Conservation (phyloP, 2,797 vertebrate species). For the Labeo calbasu region DNA sequence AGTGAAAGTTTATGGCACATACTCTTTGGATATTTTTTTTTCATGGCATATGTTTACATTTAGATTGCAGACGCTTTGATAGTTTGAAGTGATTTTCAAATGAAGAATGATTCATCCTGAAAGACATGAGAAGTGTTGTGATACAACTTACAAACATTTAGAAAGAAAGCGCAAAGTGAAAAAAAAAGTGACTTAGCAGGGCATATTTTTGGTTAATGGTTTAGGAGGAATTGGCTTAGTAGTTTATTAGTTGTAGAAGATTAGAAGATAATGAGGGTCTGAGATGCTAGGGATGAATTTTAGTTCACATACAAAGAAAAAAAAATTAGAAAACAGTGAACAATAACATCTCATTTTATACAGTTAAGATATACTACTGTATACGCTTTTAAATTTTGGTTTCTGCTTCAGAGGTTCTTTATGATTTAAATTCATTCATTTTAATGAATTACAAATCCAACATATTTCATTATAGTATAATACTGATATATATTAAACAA, state of each 20-base stretch:
- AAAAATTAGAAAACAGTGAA: background rate
- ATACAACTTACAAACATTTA: background rate
- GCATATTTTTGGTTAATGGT: constrained; percentile 3
- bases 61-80: background rate
- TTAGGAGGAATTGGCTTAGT: background rate
- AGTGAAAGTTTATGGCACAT: constrained; percentile 7
- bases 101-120: background rate
- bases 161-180: background rate
- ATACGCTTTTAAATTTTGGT: background rate
- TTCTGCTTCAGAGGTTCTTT: background rate
- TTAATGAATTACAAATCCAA: background rate
- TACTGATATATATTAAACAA: background rate
- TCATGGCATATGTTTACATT: background rate
- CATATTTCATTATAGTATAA: background rate
- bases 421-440: background rate
- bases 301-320: background rate
- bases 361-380: background rate
- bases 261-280: background rate
- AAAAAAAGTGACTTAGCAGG: background rate
- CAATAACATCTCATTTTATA: background rate
- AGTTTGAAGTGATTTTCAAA: background rate
- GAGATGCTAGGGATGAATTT: background rate
- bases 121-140: background rate
- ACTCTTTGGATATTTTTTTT: background rate
- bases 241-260: background rate